Base-by-base conservation (phyloP, 2,113 vertebrate species). In the Chamaetylas fuelleborni region DNA sequence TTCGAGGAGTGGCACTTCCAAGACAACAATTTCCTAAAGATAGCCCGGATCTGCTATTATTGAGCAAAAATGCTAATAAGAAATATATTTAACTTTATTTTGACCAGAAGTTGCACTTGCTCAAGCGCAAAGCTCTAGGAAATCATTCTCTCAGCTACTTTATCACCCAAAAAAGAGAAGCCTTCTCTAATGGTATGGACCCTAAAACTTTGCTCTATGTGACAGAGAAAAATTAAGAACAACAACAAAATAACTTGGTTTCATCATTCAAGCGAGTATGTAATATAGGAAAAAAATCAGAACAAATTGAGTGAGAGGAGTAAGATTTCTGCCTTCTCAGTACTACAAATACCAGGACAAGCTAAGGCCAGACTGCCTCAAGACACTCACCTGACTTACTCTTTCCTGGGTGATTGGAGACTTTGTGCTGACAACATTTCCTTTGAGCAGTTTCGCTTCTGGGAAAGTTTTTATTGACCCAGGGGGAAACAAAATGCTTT, bases 1-100 rank as follows among this genome's bases (percentile, higher is more conserved):
- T 79, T 91, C 22, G 50, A 82, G 66, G 11, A 76, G n/a, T 4
- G 19, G 20, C 17, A 51, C 31, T 72, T 92, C 36, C 56, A 74
- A 70, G 23, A 58, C 90, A 80, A 81, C 31, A 66, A 28, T 76
- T 96, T 76, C 26, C 56, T 95, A 82, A 64, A 91, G 29, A 25
- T 38, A 58, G 45, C 15, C 43, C 28, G 83, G 34, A 65, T 94
- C 54, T 57, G 40, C 31, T 65, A 28, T 58, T 51, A 61, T 17
- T 61, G 34, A 82, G 36, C 62, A 87, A 51, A 91, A 77, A 81
- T 25, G 19, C 25, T 66, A 79, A 81, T 50, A 45, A 64, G 5
- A 89, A 71, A 89, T 22, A 89, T 22, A 11, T 28, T 90, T 74
- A 47, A 9, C 20, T 71, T 71, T 54, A 50, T 57, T 91, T 89